phyloP scores from a whole-genome alignment of 1,140 invertebrate genomes.

The Bombus soroeensis region DNA sequence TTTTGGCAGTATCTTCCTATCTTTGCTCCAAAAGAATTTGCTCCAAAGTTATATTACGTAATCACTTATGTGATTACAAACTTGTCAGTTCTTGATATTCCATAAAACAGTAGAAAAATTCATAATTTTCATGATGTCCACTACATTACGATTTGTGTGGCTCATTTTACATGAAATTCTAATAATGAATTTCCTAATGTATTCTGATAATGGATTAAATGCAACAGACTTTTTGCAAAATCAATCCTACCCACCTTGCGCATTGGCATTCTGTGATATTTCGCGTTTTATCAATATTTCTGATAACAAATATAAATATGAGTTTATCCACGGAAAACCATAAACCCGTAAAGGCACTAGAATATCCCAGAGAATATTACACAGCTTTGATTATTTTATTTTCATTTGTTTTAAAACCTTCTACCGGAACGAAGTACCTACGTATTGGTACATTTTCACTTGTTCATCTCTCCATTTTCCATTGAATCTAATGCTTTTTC shows the following conservation, averaged over 20 bases:
- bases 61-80: too few species aligned
- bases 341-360: too few species aligned
- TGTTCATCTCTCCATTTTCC: not conserved
- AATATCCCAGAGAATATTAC: not conserved
- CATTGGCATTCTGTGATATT: not conserved
- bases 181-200: not conserved
- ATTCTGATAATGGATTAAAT: not conserved
- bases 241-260: not conserved
- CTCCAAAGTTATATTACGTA: too few species aligned
- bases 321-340: too few species aligned
- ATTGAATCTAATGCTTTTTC: too few species aligned
- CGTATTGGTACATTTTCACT: not conserved
- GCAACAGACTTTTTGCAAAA: not conserved
- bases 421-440: not conserved
- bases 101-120: too few species aligned
- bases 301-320: not conserved
- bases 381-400: not conserved
- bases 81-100: too few species aligned
- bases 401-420: not conserved
- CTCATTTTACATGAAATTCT: not conserved
- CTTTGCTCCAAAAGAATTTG: too few species aligned
- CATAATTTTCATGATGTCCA: too few species aligned
- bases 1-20: not conserved
- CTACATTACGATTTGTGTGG: too few species aligned
- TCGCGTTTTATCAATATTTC: not conserved